Evolutionary conservation across 2,797 vertebrate species (phyloP), one percentile per base, ranked within the genome.

Genomic region (Melanitta fusca): DNA sequence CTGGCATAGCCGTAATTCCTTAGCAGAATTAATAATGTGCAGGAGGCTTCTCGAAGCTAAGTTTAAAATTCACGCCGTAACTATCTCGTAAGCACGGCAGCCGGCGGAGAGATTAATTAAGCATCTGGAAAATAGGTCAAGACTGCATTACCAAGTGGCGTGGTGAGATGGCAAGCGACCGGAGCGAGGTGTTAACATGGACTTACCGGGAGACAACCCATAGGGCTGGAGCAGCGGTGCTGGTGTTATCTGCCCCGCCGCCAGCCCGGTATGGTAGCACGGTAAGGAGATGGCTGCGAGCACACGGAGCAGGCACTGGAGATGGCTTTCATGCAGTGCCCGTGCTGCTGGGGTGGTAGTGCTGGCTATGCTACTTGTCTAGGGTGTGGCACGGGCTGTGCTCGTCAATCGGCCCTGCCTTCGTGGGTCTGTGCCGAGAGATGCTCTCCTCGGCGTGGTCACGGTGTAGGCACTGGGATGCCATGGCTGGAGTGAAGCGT

Each of bases 101-200:
- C 56, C 73, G 53, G 79, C 80, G 19, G 69, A 81, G 60, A 90
- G 95, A 89, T 97, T 97, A 97, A 95, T 97, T 97, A 97, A 93
- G 94, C 77, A 95, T 78, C 80, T 95, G 73, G 65, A 95, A 94
- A 96, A 89, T 91, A 97, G 96, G 95, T 97, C 96, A 94, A 90
- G 88, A 73, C 95, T 96, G 58, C 95, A 92, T 93, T 98, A 97
- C 19, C 17, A 68, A 96, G 92, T 80, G 62, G 68, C 89, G 41
- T 6, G 71, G 89, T 89, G 85, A 96, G 93, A 94, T 96, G 90
- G 60, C 97, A 94, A 89, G 96, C 97, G 88, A 97, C 88, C 89
- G 94, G 91, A 96, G 83, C 90, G 2, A 72, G 78, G 88, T 80
- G 92, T 89, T 95, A 89, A 83, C 4, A 7, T 77, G 79, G 92